A percentile compares a stretch with the other conserved stretches of the same genome.
Evolutionary conservation across 2,888 invertebrate genomes (phyloP).

Genomic region (Uloborus plumipes): DNA sequence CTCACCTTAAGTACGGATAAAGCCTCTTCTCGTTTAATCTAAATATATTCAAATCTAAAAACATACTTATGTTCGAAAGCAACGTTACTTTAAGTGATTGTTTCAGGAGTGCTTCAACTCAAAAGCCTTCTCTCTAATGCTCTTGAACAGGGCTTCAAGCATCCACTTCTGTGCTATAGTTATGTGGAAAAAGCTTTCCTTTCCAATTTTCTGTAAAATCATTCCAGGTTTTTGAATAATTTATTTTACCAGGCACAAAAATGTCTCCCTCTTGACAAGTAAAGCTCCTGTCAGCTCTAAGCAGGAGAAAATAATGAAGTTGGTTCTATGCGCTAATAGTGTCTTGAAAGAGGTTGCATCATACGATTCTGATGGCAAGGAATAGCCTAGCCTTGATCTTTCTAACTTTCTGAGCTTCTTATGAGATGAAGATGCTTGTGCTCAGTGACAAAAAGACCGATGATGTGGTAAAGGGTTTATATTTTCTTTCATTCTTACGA

Average conservation of each 20-base stretch:
- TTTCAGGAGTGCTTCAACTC: too few relatives aligned
- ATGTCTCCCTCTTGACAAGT: slow-evolving; percentile 41
- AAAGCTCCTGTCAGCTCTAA: slow-evolving; percentile 21
- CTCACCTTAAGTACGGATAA: too few relatives aligned
- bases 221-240: slow-evolving; percentile 50
- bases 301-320: slow-evolving; percentile 36
- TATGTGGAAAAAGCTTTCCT: slow-evolving; percentile 5
- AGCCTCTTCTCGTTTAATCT: too few relatives aligned
- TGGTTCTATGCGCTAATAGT: slow-evolving; percentile 9
- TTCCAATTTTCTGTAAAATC: slow-evolving; percentile 48
- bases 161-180: too few relatives aligned
- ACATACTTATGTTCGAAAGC: too few relatives aligned
- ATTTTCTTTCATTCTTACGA: slow-evolving; percentile 6
- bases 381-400: neutral
- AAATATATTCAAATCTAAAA: too few relatives aligned
- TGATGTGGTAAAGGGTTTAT: slow-evolving; percentile 27
- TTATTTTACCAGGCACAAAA: slow-evolving; percentile 36
- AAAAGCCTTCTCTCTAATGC: too few relatives aligned
- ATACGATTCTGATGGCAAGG: neutral
- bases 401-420: neutral
- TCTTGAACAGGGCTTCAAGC: too few relatives aligned
- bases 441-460: slow-evolving; percentile 33
- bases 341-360: neutral
- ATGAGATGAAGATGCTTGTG: neutral
- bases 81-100: too few relatives aligned